Conservation (phyloP, 2,113 vertebrate genomes). For the Pycnonotus jocosus region DNA sequence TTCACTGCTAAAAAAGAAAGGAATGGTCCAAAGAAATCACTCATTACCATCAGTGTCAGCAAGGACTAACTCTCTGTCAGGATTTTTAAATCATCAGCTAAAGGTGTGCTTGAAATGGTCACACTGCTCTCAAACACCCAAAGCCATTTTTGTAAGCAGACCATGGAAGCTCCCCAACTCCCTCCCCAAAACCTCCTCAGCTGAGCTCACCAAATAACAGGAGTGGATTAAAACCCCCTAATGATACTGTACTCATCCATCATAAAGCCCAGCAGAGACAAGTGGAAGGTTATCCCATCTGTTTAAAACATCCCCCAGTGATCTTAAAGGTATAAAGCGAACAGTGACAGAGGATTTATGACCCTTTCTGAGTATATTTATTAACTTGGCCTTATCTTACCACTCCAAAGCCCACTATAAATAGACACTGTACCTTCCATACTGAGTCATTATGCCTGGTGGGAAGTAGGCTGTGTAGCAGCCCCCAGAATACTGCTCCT, state of each 20-base stretch:
- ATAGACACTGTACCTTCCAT: constrained; percentile 79
- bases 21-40: not conserved
- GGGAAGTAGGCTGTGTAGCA: constrained; percentile 95
- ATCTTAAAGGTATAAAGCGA: not conserved
- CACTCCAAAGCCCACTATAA: not conserved
- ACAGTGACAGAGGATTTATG: constrained; percentile 37
- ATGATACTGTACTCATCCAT: not conserved
- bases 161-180: not conserved
- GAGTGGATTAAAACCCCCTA: not conserved
- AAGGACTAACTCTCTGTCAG: not conserved
- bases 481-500: constrained; percentile 94
- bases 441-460: constrained; percentile 93
- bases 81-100: not conserved
- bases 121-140: not conserved
- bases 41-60: not conserved
- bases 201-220: not conserved
- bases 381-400: constrained; percentile 17
- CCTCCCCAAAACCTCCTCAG: not conserved
- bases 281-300: not conserved
- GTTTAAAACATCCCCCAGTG: not conserved
- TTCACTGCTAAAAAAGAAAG: not conserved
- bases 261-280: not conserved
- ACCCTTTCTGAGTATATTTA: constrained; percentile 26
- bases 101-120: not conserved
- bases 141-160: not conserved